Percentiles rank a stretch among this genome's conserved stretches.
phyloP scores from a whole-genome alignment of 2,797 vertebrate genomes.

The Tapera naevia region DNA sequence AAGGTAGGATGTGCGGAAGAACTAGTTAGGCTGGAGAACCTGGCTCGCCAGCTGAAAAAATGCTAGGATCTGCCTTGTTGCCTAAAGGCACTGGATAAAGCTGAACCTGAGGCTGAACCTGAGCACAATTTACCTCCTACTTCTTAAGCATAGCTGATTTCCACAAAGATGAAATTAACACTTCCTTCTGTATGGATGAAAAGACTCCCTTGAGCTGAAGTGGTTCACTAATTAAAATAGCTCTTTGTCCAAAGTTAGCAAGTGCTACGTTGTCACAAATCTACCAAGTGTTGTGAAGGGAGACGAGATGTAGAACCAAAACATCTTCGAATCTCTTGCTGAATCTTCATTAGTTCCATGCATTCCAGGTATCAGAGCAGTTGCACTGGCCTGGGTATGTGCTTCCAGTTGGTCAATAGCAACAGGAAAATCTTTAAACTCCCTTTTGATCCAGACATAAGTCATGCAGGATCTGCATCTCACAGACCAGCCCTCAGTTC shows the following conservation, averaged over 20 bases:
- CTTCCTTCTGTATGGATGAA: not conserved
- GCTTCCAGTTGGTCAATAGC: not conserved
- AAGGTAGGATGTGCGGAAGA: not conserved
- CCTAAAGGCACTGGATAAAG: not conserved
- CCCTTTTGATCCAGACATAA: conserved; percentile 47
- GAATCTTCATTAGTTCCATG: not conserved
- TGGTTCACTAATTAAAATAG: not conserved
- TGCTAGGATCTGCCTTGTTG: not conserved
- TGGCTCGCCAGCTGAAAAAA: not conserved
- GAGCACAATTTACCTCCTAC: not conserved
- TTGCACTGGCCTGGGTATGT: not conserved
- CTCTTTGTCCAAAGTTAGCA: not conserved
- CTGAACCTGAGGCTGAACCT: not conserved
- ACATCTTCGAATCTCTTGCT: not conserved
- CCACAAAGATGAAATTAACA: not conserved
- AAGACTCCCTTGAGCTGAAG: not conserved
- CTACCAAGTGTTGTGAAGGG: not conserved
- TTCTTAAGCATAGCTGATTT: not conserved
- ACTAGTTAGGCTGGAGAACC: not conserved
- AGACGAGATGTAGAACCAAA: not conserved
- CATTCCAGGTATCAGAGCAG: not conserved
- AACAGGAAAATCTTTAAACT: conserved; percentile 18
- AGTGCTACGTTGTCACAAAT: not conserved
- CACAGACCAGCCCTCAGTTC: not conserved
- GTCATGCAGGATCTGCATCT: not conserved